A percentile compares a stretch with the other conserved stretches of the same genome.
phyloP scores from a whole-genome alignment of 1,140 invertebrate species.

The Drosophila tani region DNA sequence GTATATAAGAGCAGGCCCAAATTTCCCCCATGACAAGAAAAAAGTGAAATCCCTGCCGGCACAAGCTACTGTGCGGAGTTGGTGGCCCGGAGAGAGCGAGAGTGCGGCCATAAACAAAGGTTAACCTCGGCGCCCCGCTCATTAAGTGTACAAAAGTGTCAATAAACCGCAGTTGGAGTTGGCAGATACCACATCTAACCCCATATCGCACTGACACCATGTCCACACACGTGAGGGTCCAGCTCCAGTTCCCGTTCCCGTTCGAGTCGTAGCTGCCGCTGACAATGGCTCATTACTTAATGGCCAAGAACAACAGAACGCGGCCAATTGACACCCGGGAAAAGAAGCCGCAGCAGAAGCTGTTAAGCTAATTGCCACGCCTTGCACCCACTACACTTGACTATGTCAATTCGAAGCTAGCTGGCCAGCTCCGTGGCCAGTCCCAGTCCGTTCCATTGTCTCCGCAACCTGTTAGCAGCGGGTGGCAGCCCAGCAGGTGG shows the following conservation, averaged over 20 bases:
- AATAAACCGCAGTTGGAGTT: conserved; percentile 65
- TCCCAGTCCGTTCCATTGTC: conserved; percentile 25
- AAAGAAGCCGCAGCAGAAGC: conserved; percentile 61
- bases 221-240: conserved; percentile 20
- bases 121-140: conserved; percentile 59
- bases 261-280: conserved; percentile 29
- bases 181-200: conserved; percentile 18
- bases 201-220: conserved; percentile 7
- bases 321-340: conserved; percentile 65
- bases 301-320: conserved; percentile 59
- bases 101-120: conserved; percentile 44
- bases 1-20: not conserved
- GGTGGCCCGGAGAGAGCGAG: conserved; percentile 42
- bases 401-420: conserved; percentile 70
- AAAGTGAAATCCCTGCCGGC: conserved; percentile 63
- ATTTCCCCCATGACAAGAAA: conserved; percentile 47
- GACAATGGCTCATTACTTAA: conserved; percentile 80
- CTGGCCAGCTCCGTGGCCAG: conserved; percentile 23
- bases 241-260: conserved; percentile 28
- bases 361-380: conserved; percentile 81
- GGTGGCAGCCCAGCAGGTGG: conserved; percentile 70
- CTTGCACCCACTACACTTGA: conserved; percentile 59
- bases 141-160: conserved; percentile 79
- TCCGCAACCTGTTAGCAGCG: conserved; percentile 65
- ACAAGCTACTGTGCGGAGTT: not conserved